Evolutionary conservation across 2,113 vertebrate genomes (phyloP).

Genomic region (Morone saxatilis): DNA sequence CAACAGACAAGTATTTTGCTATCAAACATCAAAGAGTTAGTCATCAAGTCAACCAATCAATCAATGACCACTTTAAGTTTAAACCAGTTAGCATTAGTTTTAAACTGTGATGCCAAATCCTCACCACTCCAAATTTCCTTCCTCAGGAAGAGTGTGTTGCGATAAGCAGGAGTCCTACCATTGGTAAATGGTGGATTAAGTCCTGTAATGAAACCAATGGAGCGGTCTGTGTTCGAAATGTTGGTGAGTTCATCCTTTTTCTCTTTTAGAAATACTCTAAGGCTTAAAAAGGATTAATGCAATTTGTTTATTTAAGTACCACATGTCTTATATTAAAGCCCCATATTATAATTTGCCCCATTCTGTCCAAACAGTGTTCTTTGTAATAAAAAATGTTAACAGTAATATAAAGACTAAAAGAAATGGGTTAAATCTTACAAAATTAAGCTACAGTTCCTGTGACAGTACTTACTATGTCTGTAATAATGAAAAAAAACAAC

Average conservation of each 20-base stretch:
- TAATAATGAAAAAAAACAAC: neutral
- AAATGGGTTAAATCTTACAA: neutral
- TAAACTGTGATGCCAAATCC: neutral
- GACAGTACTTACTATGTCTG: neutral
- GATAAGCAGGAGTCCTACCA: conserved; percentile 74
- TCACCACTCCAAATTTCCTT: neutral
- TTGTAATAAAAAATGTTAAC: neutral
- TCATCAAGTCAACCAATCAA: too few species aligned
- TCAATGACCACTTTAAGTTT: too few species aligned
- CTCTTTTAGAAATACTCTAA: neutral
- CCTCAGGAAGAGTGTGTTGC: conserved; percentile 87
- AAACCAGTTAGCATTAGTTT: neutral
- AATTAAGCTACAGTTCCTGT: neutral
- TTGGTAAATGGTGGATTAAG: conserved; percentile 87
- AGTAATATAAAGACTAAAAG: neutral
- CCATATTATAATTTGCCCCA: neutral
- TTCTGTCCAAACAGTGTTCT: neutral
- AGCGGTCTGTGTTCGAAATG: conserved; percentile 86
- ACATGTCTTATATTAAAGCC: neutral
- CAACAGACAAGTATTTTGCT: too few species aligned
- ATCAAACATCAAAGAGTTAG: too few species aligned
- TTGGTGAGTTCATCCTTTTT: conserved; percentile 81
- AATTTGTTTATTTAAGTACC: neutral
- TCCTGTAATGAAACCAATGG: conserved; percentile 86
- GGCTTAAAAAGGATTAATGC: neutral